Conservation (phyloP, 2,113 vertebrate species). For the Acinonyx jubatus region DNA sequence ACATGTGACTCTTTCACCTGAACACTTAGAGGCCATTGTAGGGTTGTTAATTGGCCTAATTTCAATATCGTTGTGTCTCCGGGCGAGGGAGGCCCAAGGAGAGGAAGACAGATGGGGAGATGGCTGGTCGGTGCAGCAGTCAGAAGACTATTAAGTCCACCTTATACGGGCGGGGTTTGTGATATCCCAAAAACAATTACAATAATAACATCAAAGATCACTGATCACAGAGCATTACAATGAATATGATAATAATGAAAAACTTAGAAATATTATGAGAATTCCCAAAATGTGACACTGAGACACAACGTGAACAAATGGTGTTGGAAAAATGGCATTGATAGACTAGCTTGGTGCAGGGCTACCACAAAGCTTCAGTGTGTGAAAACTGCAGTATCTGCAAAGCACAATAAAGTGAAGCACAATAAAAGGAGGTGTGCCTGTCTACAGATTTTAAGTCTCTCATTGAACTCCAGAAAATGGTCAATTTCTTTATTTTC, state of each 20-base stretch:
- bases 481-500: neutral
- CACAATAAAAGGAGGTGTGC: neutral
- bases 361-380: neutral
- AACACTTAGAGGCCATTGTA: neutral
- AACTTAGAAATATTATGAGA: neutral
- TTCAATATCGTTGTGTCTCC: neutral
- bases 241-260: neutral
- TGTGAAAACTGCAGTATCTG: neutral
- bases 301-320: neutral
- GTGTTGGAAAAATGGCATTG: neutral
- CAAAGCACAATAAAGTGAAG: neutral
- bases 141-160: neutral
- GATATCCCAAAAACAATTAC: neutral
- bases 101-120: neutral
- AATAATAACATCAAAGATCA: neutral
- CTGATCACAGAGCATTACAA: neutral
- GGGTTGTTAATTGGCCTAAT: neutral
- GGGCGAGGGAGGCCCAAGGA: neutral
- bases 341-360: neutral
- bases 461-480: constrained; percentile 14
- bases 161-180: neutral
- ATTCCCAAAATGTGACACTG: neutral
- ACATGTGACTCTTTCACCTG: neutral
- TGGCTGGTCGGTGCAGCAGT: neutral
- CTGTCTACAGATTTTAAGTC: neutral